These are phyloP conservation scores for Baccha elongata DNA, from an alignment of 2,888 invertebrate genomes.

Conservation along the genomic window DNA sequence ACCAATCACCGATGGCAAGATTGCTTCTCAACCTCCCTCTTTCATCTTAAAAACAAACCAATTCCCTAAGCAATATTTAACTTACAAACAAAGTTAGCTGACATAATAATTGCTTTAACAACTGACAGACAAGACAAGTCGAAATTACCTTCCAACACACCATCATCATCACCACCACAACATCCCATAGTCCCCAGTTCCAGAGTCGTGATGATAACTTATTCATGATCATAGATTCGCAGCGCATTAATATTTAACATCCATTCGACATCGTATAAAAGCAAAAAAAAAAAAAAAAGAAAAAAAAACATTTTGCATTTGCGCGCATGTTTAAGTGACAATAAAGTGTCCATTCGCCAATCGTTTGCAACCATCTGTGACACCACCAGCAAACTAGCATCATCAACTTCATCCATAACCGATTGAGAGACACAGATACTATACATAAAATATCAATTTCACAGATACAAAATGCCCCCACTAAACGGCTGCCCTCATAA, in stretches of 20 bases:
- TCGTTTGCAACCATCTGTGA: conserved; percentile 57
- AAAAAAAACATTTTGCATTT: conserved; percentile 48
- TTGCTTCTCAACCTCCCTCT: neutral
- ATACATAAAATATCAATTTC: conserved; percentile 69
- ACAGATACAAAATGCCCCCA: conserved; percentile 61
- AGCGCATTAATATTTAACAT: conserved; percentile 73
- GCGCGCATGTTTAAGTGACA: conserved; percentile 62
- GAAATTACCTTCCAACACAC: conserved; percentile 57
- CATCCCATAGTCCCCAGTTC: neutral
- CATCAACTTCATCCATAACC: conserved; percentile 74
- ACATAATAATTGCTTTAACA: conserved; percentile 71
- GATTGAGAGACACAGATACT: conserved; percentile 63
- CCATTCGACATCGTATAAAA: conserved; percentile 44
- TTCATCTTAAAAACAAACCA: neutral
- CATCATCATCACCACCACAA: conserved; percentile 24
- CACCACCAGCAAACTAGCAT: conserved; percentile 44
- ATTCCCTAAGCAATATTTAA: neutral
- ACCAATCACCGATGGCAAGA: conserved; percentile 40
- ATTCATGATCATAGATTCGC: conserved; percentile 72
- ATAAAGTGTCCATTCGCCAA: conserved; percentile 77
- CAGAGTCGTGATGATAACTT: conserved; percentile 71
- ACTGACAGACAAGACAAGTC: conserved; percentile 69
- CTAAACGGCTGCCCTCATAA: conserved; percentile 71
- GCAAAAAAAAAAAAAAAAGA: neutral
- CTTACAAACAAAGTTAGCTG: conserved; percentile 51